These are phyloP conservation scores for Hemibagrus guttatus DNA, from an alignment of 2,797 vertebrate genomes.

Conservation along the genomic window DNA sequence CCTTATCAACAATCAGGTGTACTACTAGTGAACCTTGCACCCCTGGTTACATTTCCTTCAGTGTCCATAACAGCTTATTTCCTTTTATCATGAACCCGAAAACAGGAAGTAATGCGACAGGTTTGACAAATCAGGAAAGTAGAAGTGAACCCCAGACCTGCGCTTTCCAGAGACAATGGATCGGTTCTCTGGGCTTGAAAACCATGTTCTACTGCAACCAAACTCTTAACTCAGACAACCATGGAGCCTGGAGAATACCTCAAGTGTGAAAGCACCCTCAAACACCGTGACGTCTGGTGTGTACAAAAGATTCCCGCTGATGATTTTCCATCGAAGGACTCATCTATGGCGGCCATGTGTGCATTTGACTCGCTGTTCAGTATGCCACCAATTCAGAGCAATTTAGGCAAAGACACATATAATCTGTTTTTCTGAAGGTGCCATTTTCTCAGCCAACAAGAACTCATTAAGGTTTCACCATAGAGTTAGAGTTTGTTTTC, in stretches of 20 bases:
- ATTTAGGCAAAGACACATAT: no score
- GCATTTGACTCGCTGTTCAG: background rate
- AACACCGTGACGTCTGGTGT: background rate
- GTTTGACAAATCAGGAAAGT: background rate
- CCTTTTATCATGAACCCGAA: background rate
- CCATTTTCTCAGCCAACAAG: background rate
- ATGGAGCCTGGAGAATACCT: background rate
- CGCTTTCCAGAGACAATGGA: background rate
- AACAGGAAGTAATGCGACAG: background rate
- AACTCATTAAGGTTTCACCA: background rate
- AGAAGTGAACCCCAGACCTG: background rate
- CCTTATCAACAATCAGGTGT: background rate
- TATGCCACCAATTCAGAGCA: no score
- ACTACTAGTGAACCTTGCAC: background rate
- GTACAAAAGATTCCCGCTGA: background rate
- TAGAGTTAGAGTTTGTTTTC: background rate
- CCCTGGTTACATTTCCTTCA: background rate
- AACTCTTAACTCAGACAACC: background rate
- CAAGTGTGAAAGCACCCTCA: background rate
- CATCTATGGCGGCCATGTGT: background rate
- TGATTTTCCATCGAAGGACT: background rate
- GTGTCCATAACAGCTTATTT: background rate
- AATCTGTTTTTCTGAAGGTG: no score
- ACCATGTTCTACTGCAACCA: background rate
- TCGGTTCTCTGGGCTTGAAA: background rate